Evolutionary conservation across 2,888 invertebrate species (phyloP), one percentile per base, ranked within the genome.

Genomic region (Lasiommata megera): DNA sequence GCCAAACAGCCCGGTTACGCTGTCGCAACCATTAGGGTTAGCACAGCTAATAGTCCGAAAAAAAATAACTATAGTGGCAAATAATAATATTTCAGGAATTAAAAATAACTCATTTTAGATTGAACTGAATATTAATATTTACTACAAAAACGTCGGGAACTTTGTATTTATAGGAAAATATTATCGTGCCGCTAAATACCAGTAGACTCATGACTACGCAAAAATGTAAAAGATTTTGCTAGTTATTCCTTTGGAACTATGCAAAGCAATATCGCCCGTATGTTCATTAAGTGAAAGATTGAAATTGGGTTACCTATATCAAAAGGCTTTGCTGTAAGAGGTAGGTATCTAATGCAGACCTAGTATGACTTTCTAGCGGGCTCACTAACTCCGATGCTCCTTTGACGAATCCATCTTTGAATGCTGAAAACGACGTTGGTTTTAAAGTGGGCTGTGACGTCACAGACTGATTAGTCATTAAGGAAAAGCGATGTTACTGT

Each of bases 381-480:
- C 61, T 62, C 55, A 58, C 54, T 60, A 59, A 59, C 65, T 60
- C 56, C 63, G 61, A 62, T 61, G 55, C 57, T 60, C 54, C 67
- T 65, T 68, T 68, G 67, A 67, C 56, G 55, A 56, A 51, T 56
- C 58, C 56, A 61, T 64, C 65, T 67, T 64, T 68, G 66, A 66
- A 56, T 54, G 38, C 23, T 52, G 28, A 40, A 60, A 56, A 55
- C 52, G 38, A 55, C 46, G 56, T 44, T 38, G 36, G 46, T 52
- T 56, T 52, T 56, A 34, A 51, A 40, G 34, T 48, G 12, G 29
- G 12, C 44, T 17, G 34, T 34, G 51, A 47, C 37, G 56, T 56
- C 51, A 56, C 36, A 59, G 53, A 51, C 47, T 18, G 18, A 18
- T 36, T 11, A 29, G 18, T 23, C 7, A 36, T 36, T 36, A 48